Percentiles rank a stretch among this genome's conserved stretches.
Evolutionary conservation across 2,113 vertebrate genomes (phyloP).

Genomic region (Drymodes brunneopygia): DNA sequence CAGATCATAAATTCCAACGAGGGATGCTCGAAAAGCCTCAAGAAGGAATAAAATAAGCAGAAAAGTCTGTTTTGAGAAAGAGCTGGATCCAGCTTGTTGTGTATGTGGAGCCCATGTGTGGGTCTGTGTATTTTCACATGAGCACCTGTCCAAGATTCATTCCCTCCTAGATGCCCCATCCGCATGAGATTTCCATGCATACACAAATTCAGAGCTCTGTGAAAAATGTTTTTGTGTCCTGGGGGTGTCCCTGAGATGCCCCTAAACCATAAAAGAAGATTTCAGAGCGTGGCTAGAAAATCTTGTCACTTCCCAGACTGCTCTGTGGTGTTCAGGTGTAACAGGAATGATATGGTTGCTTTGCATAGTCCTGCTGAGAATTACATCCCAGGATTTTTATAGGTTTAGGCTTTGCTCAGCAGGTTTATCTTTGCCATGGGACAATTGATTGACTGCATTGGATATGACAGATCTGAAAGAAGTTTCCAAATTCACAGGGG

Average conservation of each 20-base stretch:
- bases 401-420: neutral
- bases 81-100: neutral
- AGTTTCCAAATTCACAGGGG: neutral
- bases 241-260: neutral
- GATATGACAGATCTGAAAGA: neutral
- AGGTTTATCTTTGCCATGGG: neutral
- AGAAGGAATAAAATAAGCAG: neutral
- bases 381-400: neutral
- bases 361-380: neutral
- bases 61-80: neutral
- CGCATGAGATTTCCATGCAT: neutral
- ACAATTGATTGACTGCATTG: neutral
- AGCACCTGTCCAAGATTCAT: neutral
- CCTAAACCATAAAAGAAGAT: neutral
- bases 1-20: neutral
- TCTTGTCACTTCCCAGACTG: neutral
- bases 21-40: neutral
- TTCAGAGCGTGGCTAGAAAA: neutral
- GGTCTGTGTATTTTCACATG: neutral
- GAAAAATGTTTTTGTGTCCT: neutral
- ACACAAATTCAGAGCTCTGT: neutral
- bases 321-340: neutral
- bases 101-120: neutral
- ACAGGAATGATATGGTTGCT: neutral
- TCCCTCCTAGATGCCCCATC: neutral